Conservation (phyloP, 2,888 invertebrate species). For the Cantharis nigra region DNA sequence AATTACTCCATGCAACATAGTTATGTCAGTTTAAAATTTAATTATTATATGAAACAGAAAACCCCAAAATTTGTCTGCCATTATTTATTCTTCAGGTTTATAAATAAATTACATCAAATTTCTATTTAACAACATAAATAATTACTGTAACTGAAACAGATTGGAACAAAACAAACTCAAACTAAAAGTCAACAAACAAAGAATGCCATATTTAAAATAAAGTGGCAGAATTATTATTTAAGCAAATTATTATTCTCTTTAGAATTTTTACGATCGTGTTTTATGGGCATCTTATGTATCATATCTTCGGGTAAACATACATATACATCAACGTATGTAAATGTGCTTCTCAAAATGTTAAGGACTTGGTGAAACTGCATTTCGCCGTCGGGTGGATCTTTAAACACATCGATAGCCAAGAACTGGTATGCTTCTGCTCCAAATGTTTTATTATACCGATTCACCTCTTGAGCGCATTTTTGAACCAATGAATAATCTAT, state of each 20-base stretch:
- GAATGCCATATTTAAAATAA: neutral
- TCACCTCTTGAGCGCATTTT: slow-evolving; percentile 36
- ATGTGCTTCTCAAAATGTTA: slow-evolving; percentile 44
- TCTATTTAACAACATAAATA: too few species aligned
- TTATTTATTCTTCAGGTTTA: too few species aligned
- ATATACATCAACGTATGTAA: slow-evolving; percentile 43
- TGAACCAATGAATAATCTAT: slow-evolving; percentile 37
- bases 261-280: neutral
- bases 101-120: too few species aligned
- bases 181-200: too few species aligned
- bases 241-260: neutral
- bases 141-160: too few species aligned
- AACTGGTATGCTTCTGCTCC: slow-evolving; percentile 30
- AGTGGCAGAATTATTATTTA: neutral
- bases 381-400: slow-evolving; percentile 36
- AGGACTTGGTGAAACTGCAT: slow-evolving; percentile 46
- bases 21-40: too few species aligned
- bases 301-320: slow-evolving; percentile 41
- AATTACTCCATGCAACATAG: too few species aligned
- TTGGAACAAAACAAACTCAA: too few species aligned
- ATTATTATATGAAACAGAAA: too few species aligned
- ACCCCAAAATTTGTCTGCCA: too few species aligned
- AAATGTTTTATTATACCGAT: slow-evolving; percentile 28
- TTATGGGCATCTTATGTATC: slow-evolving; percentile 10
- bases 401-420: slow-evolving; percentile 40